phyloP scores from a whole-genome alignment of 2,797 vertebrate genomes.

The Mormyrops attenuatus region DNA sequence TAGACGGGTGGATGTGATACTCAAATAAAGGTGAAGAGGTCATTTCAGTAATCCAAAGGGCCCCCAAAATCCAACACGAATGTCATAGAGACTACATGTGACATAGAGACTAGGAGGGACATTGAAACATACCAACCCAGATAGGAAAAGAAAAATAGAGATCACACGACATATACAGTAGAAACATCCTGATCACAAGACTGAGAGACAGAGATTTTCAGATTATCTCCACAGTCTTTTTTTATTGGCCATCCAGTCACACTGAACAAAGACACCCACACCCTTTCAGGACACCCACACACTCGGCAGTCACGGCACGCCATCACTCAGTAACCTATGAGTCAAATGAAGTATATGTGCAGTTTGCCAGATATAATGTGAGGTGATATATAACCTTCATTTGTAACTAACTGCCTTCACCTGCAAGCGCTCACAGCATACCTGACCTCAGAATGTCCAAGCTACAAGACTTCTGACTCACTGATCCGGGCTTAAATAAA shows the following conservation, averaged over 20 bases:
- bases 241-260: neutral
- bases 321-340: neutral
- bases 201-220: neutral
- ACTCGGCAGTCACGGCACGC: neutral
- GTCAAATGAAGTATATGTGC: neutral
- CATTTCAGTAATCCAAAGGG: neutral
- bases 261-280: neutral
- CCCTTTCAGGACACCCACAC: neutral
- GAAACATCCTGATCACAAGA: neutral
- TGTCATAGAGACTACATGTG: neutral
- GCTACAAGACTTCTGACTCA: neutral
- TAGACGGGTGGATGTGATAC: constrained; percentile 18
- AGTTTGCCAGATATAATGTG: neutral
- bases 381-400: neutral
- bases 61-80: neutral
- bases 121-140: neutral
- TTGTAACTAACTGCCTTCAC: neutral
- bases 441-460: constrained; percentile 2
- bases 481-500: constrained; percentile 6
- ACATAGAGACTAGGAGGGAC: neutral
- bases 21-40: constrained; percentile 26
- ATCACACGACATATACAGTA: neutral
- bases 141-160: neutral
- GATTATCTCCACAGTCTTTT: neutral
- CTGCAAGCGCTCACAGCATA: neutral